Base-by-base conservation (phyloP, 35 echinoderm and acorn worm species). In the Stichopus chloronotus region DNA sequence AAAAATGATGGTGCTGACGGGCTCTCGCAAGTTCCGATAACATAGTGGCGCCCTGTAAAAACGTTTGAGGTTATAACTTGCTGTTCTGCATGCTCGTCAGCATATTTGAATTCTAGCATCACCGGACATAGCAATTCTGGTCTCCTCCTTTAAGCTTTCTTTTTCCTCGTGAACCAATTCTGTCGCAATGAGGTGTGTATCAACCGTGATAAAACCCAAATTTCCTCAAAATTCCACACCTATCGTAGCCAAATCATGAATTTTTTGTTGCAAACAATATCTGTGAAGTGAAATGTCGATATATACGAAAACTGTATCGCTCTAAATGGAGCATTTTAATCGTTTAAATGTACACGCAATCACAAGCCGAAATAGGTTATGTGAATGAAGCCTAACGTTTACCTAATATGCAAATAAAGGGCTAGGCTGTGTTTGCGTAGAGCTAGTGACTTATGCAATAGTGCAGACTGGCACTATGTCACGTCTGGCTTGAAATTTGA, bases 91-190 rank as follows among this genome's bases (percentile, higher is more conserved):
- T 20, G 69, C 17, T 7, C 22, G 69, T 74, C 19, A 74, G 19
- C 69, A 74, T 74, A 10, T 61, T 61, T 10, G 59, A 61, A 61
- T 10, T 61, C 69, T 74, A 74, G 19, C 69, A 20, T 7, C 19
- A 74, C 13, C 6, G 22, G 69, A 74, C 14, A 21, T 74, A 9
- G 5, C 6, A n/a, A 74, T 19, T 74, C 69, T 74, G 69, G 69
- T 74, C 69, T 8, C n/a, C 3, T 4, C n/a, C 4, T 20, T 20
- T 7, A 74, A 74, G 11, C 80, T 59, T 79, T 83, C 87, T 94
- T 59, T 94, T 86, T 90, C 93, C 93, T 94, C 93, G 93, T 94
- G 93, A 80, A 87, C 79, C 93, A 87, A 90, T 91, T 90, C 90
- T 91, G 84, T 90, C 87, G 90, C 90, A 78, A 94, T 94, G 93